Base-by-base conservation (phyloP, 2,888 invertebrate species). In the Caenorhabditis sp. region DNA sequence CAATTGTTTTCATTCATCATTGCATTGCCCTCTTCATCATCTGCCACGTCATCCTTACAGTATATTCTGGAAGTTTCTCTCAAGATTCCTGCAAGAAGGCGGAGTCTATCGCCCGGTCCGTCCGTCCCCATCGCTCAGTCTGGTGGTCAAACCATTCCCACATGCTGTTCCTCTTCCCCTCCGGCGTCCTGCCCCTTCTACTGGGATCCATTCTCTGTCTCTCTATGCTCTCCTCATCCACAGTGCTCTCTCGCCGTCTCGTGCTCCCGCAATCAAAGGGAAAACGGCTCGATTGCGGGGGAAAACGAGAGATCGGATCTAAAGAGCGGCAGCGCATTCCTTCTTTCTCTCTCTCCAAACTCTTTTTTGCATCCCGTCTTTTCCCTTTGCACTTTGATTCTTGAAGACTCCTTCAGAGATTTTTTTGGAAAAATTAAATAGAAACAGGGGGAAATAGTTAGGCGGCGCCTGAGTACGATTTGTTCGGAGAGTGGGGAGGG, bases 61-160 rank as follows among this genome's bases (percentile, higher is more conserved):
- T 70, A 53, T 18, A 15, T 70, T 70, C 70, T 28, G 55, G 70
- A 71, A 71, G 11, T 20, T 56, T 53, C 65, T 8, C 28, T 35
- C 18, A 35, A n/a, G 26, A n/a, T 32, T 32, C 32, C 32, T 20
- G 20, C 24, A 32, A 26, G 9, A 20, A 56, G 72, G 64, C 56
- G 72, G 64, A 35, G 64, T 24, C 24, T 62, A 32, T 61, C 55
- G 44, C 24, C 24, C 11, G 28, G 44, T 37, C 64, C 32, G 11
- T 32, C 55, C 50, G 3, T 44, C 22, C 55, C 64, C 32, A 13
- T 32, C 55, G 28, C 55, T 62, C 58, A n/a, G 28, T 9, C 28
- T n/a, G 26, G 15, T n/a, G 72, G 65, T 67, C 74, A 74, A 74
- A 74, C 74, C 74, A 74, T 74, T 74, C 60, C 72, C 65, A 65